Base-by-base conservation (phyloP, 2,113 vertebrate species). In the Cyanoderma ruficeps region DNA sequence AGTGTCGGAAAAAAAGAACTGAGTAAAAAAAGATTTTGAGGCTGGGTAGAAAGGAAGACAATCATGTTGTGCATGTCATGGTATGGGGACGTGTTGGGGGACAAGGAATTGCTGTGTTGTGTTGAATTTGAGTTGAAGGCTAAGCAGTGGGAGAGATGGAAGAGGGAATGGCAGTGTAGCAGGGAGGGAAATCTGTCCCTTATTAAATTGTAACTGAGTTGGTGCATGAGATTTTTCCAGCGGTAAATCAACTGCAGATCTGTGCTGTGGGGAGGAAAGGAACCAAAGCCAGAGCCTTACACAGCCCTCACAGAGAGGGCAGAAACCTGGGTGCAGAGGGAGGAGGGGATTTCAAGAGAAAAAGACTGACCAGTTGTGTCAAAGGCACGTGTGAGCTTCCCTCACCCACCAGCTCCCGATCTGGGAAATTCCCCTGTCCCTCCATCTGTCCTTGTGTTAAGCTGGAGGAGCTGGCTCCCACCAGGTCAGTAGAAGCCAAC, bases 161-260 rank as follows among this genome's bases (percentile, higher is more conserved):
- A 86, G 83, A 59, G 72, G 72, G 80, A 92, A 70, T 20, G n/a
- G 53, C 49, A 37, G 33, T 5, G 15, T 18, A 76, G 68, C 53
- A 80, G 67, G 47, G 63, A 86, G 55, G 23, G 47, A 90, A 93
- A 94, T 95, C 93, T 95, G 93, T 83, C 94, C 71, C 60, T 90
- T 83, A 90, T 94, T 93, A 90, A 94, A 61, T 80, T 77, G 86
- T 92, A 89, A 88, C 83, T 59, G 60, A 81, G 27, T 63, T 94
- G 81, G 42, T 80, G 60, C 86, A 65, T 83, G 72, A 89, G 64
- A 67, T 88, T 93, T 93, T 71, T 92, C 75, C 83, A 93, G 88
- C 41, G 1, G 0, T 88, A 86, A 94, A 94, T 92, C 35, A 92
- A 44, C 63, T 92, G 63, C 83, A 81, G 80, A 80, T 82, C 63